These are phyloP conservation scores for Sylvilagus floridanus DNA, from an alignment of 2,797 vertebrate genomes.

Conservation along the genomic window DNA sequence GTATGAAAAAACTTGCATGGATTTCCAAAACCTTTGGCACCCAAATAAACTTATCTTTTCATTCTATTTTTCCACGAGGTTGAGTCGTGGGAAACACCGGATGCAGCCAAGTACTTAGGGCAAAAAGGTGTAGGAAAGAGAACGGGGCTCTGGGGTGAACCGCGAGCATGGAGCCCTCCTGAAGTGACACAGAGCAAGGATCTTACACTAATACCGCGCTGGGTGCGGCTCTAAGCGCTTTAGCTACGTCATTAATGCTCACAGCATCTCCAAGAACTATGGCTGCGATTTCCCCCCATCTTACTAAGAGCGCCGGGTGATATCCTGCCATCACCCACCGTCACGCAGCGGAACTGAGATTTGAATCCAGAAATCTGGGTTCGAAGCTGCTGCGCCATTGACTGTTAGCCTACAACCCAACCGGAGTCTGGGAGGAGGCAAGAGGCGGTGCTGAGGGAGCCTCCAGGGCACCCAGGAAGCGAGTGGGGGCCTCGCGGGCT, in stretches of 20 bases:
- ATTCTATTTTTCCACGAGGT: too few relatives aligned
- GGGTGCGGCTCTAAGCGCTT: neutral
- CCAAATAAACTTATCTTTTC: too few relatives aligned
- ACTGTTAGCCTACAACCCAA: neutral
- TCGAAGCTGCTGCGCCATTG: rapidly evolving
- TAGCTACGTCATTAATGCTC: neutral
- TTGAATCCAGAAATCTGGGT: neutral
- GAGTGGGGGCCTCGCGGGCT: neutral
- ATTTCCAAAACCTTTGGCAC: too few relatives aligned
- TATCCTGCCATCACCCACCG: neutral
- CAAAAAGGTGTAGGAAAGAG: neutral
- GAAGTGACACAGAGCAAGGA: neutral
- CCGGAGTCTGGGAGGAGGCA: neutral
- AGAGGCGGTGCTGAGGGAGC: neutral
- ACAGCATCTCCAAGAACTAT: neutral
- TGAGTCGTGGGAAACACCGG: too few relatives aligned
- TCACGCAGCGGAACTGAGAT: neutral
- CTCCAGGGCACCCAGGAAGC: neutral
- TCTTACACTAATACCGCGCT: neutral
- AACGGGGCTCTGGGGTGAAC: neutral
- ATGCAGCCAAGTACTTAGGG: neutral
- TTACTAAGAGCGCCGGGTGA: neutral
- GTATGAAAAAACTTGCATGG: too few relatives aligned
- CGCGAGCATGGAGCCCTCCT: neutral
- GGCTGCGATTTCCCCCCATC: neutral